Evolutionary conservation across 2,888 invertebrate genomes (phyloP).

Genomic region (Amblyjoppa proteus): DNA sequence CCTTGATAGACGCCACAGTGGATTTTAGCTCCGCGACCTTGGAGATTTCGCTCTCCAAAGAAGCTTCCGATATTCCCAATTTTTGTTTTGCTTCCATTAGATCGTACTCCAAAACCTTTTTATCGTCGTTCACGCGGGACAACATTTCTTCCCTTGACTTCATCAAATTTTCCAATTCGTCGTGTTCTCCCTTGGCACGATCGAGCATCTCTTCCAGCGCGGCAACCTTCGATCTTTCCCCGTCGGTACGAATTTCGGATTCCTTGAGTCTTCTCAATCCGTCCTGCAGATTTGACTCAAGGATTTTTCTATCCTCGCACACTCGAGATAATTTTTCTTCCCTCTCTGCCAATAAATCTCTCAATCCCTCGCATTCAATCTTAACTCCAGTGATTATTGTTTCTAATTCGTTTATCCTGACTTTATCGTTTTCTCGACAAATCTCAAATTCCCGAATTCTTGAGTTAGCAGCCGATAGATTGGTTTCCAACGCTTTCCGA

Average conservation of each 20-base stretch:
- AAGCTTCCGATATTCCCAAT: slow-evolving; percentile 57
- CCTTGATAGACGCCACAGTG: slow-evolving; percentile 14
- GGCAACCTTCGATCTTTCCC: slow-evolving; percentile 48
- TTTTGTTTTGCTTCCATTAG: slow-evolving; percentile 18
- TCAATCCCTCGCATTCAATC: slow-evolving; percentile 65
- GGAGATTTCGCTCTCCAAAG: slow-evolving; percentile 61
- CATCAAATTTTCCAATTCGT: slow-evolving; percentile 39
- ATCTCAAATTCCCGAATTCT: slow-evolving; percentile 62
- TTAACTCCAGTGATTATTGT: slow-evolving; percentile 18
- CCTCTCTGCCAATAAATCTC: slow-evolving; percentile 56
- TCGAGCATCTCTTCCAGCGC: not conserved
- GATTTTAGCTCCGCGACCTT: slow-evolving; percentile 55
- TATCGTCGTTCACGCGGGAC: slow-evolving; percentile 60
- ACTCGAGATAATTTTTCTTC: slow-evolving; percentile 61
- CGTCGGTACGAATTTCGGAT: slow-evolving; percentile 55
- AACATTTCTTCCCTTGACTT: slow-evolving; percentile 53
- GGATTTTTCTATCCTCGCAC: slow-evolving; percentile 51
- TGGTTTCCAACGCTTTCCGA: slow-evolving; percentile 58
- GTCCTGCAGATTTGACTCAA: slow-evolving; percentile 57
- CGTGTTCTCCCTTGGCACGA: slow-evolving; percentile 52
- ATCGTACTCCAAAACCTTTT: slow-evolving; percentile 54
- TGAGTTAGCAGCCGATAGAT: slow-evolving; percentile 38
- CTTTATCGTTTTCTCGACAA: slow-evolving; percentile 55
- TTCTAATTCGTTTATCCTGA: slow-evolving; percentile 15
- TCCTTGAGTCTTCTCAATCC: slow-evolving; percentile 50